Conservation (phyloP, 2,113 vertebrate species). For the Myanophis thanlyinensis region DNA sequence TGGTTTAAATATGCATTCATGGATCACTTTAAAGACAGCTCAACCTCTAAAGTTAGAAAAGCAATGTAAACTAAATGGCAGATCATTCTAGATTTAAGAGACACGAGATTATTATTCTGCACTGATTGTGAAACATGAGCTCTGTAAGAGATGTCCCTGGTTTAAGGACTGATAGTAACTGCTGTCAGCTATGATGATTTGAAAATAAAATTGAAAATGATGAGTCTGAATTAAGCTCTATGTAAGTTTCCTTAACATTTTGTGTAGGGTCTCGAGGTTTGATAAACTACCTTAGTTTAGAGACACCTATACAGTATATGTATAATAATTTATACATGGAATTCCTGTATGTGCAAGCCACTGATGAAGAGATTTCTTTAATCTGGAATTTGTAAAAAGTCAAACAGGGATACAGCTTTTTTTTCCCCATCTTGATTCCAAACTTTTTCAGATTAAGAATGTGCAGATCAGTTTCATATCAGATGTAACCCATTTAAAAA, state of each 20-base stretch:
- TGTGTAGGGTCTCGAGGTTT: background rate
- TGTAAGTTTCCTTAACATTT: background rate
- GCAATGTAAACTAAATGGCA: slow-evolving; percentile 29
- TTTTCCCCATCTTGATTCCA: background rate
- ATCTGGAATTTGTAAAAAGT: background rate
- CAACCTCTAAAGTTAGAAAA: slow-evolving; percentile 42
- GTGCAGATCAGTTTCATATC: background rate
- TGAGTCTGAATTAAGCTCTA: background rate
- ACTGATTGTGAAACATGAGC: background rate
- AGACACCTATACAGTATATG: background rate
- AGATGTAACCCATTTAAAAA: background rate
- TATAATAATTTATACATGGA: background rate
- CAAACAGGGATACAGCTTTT: background rate
- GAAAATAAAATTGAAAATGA: background rate
- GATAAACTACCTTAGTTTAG: background rate
- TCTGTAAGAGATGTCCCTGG: background rate
- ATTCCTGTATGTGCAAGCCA: background rate
- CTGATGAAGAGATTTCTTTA: background rate
- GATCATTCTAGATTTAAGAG: slow-evolving; percentile 6
- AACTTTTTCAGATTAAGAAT: background rate
- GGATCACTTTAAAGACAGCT: slow-evolving; percentile 48
- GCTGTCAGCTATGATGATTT: background rate
- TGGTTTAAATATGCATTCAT: slow-evolving; percentile 48
- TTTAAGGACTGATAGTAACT: background rate
- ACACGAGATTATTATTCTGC: background rate